Conservation (phyloP, 1,140 invertebrate species). For the Helicorthomorpha holstii region DNA sequence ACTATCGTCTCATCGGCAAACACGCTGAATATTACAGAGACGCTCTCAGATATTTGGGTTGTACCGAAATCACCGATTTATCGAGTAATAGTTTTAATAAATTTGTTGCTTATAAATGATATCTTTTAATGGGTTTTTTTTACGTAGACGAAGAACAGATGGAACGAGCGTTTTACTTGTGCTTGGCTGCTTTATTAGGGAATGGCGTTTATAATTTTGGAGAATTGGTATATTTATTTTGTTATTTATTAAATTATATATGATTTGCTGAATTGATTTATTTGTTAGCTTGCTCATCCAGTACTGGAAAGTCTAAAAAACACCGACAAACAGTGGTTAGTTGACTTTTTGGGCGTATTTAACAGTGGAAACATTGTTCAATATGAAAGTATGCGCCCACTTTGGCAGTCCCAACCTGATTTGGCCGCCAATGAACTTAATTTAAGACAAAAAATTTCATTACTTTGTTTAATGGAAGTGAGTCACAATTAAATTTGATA, state of each 20-base stretch:
- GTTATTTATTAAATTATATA: neutral
- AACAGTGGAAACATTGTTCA: constrained; percentile 76
- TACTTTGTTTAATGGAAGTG: constrained; percentile 93
- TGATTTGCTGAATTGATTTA: neutral
- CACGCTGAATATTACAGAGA: constrained; percentile 88
- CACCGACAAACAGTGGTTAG: constrained; percentile 72
- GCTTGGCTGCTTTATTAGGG: constrained; percentile 81
- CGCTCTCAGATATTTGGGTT: constrained; percentile 81
- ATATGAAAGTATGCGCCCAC: constrained; percentile 61
- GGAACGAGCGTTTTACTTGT: constrained; percentile 75
- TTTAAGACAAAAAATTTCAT: constrained; percentile 77
- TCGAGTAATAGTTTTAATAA: constrained; percentile 15
- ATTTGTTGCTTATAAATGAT: constrained; percentile 4
- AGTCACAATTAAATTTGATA: constrained; percentile 1
- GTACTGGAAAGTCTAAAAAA: constrained; percentile 68
- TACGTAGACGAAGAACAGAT: constrained; percentile 44
- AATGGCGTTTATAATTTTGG: constrained; percentile 96
- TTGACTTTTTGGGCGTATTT: constrained; percentile 78
- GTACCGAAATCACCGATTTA: constrained; percentile 55
- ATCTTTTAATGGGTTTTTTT: too few species aligned
- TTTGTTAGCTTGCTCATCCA: constrained; percentile 66
- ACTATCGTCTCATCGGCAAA: constrained; percentile 68
- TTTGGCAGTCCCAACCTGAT: constrained; percentile 71
- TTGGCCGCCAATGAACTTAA: constrained; percentile 66
- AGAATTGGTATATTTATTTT: constrained; percentile 49